These are phyloP conservation scores for Morone chrysops DNA, from an alignment of 2,113 vertebrate genomes.

Conservation along the genomic window DNA sequence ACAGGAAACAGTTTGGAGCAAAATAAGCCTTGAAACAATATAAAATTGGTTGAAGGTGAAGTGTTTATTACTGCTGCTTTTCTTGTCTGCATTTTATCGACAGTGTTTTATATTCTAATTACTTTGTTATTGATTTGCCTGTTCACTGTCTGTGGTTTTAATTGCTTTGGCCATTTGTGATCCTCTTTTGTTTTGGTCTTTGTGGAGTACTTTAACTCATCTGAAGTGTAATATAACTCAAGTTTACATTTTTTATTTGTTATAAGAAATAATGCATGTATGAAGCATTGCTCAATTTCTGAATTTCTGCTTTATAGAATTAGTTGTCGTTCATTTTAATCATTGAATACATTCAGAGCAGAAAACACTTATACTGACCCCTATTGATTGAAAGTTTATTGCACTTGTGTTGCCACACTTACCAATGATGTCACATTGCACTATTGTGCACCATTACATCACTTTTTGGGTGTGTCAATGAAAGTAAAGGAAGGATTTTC, in stretches of 20 bases:
- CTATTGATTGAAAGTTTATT: background rate
- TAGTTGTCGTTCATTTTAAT: background rate
- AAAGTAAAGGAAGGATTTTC: background rate
- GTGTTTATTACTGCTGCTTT: slow-evolving; percentile 46
- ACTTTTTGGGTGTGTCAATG: background rate
- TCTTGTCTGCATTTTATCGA: slow-evolving; percentile 53
- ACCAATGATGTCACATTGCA: background rate
- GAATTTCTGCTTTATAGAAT: background rate
- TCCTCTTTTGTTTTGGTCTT: slow-evolving; percentile 40
- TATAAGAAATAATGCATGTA: background rate
- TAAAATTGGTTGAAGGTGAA: slow-evolving; percentile 30
- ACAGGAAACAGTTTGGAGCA: slow-evolving; percentile 14
- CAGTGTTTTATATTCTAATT: slow-evolving; percentile 67
- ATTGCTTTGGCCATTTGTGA: slow-evolving; percentile 44
- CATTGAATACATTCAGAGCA: background rate
- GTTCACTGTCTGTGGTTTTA: slow-evolving; percentile 53
- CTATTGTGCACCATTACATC: background rate
- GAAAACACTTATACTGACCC: background rate
- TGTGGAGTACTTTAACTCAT: slow-evolving; percentile 39
- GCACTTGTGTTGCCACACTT: background rate
- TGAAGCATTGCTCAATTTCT: background rate
- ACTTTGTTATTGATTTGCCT: slow-evolving; percentile 61
- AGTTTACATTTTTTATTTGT: slow-evolving; percentile 12
- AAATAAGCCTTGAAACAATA: background rate
- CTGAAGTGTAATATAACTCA: slow-evolving; percentile 33